Conservation (phyloP, 2,797 vertebrate genomes). For the Carapus acus region DNA sequence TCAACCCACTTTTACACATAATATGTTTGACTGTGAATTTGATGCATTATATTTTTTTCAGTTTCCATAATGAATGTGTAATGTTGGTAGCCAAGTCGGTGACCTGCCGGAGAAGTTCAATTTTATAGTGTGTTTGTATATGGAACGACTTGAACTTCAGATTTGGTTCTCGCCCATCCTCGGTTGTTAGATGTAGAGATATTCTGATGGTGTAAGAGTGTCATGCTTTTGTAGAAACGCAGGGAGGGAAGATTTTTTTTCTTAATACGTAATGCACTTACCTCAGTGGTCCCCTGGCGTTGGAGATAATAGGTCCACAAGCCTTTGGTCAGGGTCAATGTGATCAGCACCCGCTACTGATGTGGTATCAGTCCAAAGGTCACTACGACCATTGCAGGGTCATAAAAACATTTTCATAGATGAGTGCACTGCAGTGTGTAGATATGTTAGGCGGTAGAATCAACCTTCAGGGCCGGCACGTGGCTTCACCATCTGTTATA, state of each 20-base stretch:
- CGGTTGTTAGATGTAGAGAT: slow-evolving; percentile 4
- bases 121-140: slow-evolving; percentile 45
- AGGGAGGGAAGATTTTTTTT: slow-evolving; percentile 31
- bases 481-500: slow-evolving; percentile 27
- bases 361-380: slow-evolving; percentile 47
- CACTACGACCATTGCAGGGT: slow-evolving; percentile 12
- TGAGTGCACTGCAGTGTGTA: slow-evolving; percentile 8
- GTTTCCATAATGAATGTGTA: slow-evolving; percentile 41
- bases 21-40: slow-evolving; percentile 66
- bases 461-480: slow-evolving; percentile 22
- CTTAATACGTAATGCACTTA: slow-evolving; percentile 35
- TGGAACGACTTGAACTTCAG: slow-evolving; percentile 58
- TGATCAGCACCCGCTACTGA: slow-evolving; percentile 32
- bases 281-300: slow-evolving; percentile 41
- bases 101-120: slow-evolving; percentile 31
- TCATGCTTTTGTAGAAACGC: slow-evolving; percentile 38
- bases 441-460: slow-evolving; percentile 19
- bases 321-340: slow-evolving; percentile 33
- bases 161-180: slow-evolving; percentile 23
- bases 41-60: slow-evolving; percentile 28
- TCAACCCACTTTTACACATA: slow-evolving; percentile 47
- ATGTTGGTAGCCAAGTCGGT: slow-evolving; percentile 53
- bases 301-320: slow-evolving; percentile 38
- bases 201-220: slow-evolving; percentile 13
- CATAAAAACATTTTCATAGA: slow-evolving; percentile 16